Evolutionary conservation across 2,113 vertebrate species (phyloP).

Genomic region (Brachyistius frenatus): DNA sequence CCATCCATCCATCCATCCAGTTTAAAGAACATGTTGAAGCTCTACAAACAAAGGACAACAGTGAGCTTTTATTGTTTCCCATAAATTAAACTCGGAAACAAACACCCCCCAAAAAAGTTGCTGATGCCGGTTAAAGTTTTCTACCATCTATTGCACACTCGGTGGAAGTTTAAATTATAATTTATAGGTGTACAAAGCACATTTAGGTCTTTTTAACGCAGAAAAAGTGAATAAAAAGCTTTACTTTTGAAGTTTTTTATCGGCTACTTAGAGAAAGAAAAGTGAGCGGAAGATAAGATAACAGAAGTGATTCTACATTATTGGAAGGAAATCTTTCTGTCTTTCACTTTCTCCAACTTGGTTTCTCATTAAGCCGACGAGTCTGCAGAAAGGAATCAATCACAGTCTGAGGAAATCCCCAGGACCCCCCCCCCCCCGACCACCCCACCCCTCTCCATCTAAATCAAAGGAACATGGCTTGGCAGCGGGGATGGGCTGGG

Average conservation of each 20-base stretch:
- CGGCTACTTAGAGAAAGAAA: too few species aligned
- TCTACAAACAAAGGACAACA: too few species aligned
- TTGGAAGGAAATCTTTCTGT: not conserved
- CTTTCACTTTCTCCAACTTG: not conserved
- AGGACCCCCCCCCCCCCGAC: conserved; percentile 43
- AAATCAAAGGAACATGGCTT: conserved; percentile 21
- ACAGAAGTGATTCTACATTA: not conserved
- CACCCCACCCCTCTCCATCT: not conserved
- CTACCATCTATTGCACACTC: too few species aligned
- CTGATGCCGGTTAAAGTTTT: too few species aligned
- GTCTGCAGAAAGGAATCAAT: conserved; percentile 44
- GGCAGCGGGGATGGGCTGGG: not conserved
- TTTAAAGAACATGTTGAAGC: too few species aligned
- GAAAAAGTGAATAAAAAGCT: not conserved
- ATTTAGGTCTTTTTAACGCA: not conserved
- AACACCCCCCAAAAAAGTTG: too few species aligned
- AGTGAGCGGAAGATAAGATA: too few species aligned
- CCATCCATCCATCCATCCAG: too few species aligned
- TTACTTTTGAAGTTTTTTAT: not conserved
- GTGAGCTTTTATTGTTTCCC: too few species aligned
- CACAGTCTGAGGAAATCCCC: conserved; percentile 46
- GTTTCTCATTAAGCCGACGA: conserved; percentile 36
- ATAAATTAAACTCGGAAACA: too few species aligned
- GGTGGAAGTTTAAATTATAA: too few species aligned
- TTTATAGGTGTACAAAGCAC: not conserved